Percentiles rank a stretch among this genome's conserved stretches.
Evolutionary conservation across 2,797 vertebrate species (phyloP).

Genomic region (Brotula barbata): DNA sequence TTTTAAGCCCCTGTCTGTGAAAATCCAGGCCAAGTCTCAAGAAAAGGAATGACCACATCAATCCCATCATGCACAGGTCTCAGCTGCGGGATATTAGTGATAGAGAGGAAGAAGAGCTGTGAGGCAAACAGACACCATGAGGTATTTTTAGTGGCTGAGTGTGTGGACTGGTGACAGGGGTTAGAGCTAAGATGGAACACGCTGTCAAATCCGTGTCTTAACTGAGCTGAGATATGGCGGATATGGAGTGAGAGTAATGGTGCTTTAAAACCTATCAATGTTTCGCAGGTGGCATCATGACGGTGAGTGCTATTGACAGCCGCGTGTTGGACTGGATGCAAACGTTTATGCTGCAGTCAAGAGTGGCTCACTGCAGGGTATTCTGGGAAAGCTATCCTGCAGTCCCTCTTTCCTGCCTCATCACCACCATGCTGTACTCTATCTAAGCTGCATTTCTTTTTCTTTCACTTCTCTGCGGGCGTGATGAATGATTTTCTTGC

Average conservation of each 20-base stretch:
- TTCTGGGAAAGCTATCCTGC: constrained; percentile 18
- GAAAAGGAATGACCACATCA: constrained; percentile 46
- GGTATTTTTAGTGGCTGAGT: constrained; percentile 41
- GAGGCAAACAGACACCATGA: constrained; percentile 27
- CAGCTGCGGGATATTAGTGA: constrained; percentile 53
- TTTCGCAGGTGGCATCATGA: constrained; percentile 38
- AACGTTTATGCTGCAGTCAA: neutral
- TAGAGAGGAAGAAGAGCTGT: constrained; percentile 23
- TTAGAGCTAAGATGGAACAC: constrained; percentile 45
- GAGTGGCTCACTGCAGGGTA: neutral
- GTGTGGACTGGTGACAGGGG: constrained; percentile 22
- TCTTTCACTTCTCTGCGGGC: constrained; percentile 23
- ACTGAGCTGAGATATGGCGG: constrained; percentile 39
- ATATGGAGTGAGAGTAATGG: constrained; percentile 24
- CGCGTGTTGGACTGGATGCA: constrained; percentile 6
- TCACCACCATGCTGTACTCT: constrained; percentile 7
- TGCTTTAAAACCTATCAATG: constrained; percentile 47
- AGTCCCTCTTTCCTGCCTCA: neutral
- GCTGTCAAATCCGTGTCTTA: constrained; percentile 46
- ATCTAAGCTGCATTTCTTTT: constrained; percentile 16
- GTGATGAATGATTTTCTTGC: constrained; percentile 65
- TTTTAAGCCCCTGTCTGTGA: constrained; percentile 41
- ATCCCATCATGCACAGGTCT: constrained; percentile 46
- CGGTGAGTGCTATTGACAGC: neutral
- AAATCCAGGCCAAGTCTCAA: constrained; percentile 24